Conservation (phyloP, 2,797 vertebrate species). For the Pitangus sulphuratus region DNA sequence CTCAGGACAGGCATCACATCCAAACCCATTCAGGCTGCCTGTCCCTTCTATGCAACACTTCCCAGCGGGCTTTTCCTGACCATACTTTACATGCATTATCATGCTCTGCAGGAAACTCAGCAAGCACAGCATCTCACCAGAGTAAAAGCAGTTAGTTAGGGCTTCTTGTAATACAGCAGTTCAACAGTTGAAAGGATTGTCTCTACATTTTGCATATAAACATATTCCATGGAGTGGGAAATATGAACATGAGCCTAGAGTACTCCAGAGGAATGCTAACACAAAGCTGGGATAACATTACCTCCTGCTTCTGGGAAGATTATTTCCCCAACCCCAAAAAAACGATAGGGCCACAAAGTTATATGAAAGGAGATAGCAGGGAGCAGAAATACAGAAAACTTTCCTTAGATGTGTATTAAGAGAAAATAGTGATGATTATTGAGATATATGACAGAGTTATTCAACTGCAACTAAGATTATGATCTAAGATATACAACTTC, state of each 20-base stretch:
- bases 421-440: background rate
- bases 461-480: background rate
- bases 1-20: background rate
- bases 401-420: background rate
- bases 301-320: background rate
- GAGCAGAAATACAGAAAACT: background rate
- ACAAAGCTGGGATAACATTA: background rate
- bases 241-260: background rate
- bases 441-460: background rate
- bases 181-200: background rate
- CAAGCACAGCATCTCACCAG: background rate
- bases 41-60: background rate
- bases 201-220: background rate
- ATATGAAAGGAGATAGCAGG: background rate
- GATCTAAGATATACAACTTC: background rate
- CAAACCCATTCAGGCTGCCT: background rate
- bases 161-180: background rate
- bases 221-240: background rate
- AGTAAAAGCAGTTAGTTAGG: background rate
- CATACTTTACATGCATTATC: background rate
- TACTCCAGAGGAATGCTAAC: background rate
- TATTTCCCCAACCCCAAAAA: background rate
- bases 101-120: conserved; percentile 9
- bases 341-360: background rate
- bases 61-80: background rate